Evolutionary conservation across 2,113 vertebrate genomes (phyloP).

Genomic region (Tachuris rubrigastra): DNA sequence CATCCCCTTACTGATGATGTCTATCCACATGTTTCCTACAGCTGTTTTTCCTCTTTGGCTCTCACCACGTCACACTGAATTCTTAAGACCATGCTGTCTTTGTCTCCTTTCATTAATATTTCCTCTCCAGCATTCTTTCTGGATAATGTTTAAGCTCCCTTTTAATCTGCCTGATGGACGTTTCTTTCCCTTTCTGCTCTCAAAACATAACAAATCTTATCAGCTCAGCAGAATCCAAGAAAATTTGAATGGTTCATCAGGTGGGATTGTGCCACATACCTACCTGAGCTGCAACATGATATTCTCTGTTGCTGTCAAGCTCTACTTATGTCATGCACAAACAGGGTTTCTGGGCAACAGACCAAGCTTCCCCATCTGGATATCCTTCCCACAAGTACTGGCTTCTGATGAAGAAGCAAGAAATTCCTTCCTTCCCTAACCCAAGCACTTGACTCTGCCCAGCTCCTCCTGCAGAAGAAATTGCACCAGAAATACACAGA

Average conservation of each 20-base stretch:
- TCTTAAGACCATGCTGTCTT: neutral
- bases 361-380: slow-evolving; percentile 32
- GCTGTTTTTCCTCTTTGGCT: neutral
- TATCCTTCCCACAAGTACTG: neutral
- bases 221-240: neutral
- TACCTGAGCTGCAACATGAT: neutral
- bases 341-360: slow-evolving; percentile 6
- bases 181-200: neutral
- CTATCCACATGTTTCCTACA: neutral
- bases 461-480: rapidly evolving
- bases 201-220: neutral
- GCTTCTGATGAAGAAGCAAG: neutral
- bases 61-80: neutral
- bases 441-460: neutral
- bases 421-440: neutral
- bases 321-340: neutral
- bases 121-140: neutral
- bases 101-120: neutral
- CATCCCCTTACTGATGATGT: neutral
- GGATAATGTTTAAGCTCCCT: neutral
- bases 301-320: neutral
- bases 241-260: neutral
- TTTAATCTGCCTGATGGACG: neutral
- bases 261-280: neutral
- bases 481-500: neutral